Conservation (phyloP, 2,888 invertebrate genomes). For the Gastrophysa polygoni region DNA sequence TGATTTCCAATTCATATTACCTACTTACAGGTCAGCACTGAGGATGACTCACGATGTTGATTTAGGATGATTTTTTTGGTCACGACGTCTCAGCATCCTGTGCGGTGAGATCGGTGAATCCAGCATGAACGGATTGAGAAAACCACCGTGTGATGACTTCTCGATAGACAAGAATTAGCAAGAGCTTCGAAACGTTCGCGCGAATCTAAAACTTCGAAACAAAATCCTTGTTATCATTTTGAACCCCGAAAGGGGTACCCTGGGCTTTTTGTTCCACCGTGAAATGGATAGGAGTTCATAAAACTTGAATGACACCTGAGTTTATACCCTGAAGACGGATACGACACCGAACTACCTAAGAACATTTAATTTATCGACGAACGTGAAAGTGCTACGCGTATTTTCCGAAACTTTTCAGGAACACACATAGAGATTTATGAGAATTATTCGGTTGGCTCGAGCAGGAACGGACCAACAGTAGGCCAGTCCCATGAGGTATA, state of each 20-base stretch:
- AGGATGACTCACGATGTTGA: too few species aligned
- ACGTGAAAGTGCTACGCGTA: constrained; percentile 21
- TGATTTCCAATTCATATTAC: too few species aligned
- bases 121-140: too few species aligned
- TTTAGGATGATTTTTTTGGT: too few species aligned
- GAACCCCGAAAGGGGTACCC: neutral
- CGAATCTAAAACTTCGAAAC: too few species aligned
- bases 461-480: neutral
- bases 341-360: constrained; percentile 20
- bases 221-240: neutral
- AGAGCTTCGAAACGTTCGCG: too few species aligned
- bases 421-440: constrained; percentile 17
- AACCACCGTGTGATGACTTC: too few species aligned
- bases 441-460: constrained; percentile 2
- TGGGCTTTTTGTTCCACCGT: neutral
- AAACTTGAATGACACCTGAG: constrained; percentile 16
- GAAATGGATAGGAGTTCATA: neutral
- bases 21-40: too few species aligned
- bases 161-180: too few species aligned
- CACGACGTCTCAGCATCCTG: too few species aligned
- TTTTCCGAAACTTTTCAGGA: constrained; percentile 23
- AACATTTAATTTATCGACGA: constrained; percentile 23
- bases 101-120: too few species aligned
- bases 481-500: neutral
- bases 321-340: constrained; percentile 21